Evolutionary conservation across 2,113 vertebrate genomes (phyloP).

Genomic region (Poecile atricapillus): DNA sequence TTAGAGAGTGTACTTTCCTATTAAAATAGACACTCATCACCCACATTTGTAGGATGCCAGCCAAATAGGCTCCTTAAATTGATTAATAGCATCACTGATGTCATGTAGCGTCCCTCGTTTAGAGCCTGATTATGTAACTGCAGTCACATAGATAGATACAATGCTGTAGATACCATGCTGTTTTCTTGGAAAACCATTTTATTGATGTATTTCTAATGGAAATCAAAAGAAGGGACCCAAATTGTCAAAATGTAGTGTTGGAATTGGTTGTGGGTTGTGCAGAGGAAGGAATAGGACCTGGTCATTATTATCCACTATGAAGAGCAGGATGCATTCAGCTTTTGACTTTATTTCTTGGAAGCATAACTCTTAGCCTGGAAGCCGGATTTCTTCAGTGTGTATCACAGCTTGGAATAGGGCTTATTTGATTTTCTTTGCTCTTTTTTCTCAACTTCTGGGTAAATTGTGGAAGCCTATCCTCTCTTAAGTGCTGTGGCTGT

Average conservation of each 20-base stretch:
- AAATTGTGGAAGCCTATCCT: neutral
- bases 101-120: neutral
- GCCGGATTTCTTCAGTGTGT: neutral
- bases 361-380: neutral
- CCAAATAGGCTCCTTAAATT: constrained; percentile 9
- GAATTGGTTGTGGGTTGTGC: neutral
- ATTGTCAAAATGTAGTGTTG: neutral
- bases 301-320: accelerated
- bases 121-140: neutral
- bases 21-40: neutral
- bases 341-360: neutral
- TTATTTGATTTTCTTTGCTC: neutral
- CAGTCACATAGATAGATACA: neutral
- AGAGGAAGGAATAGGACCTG: neutral
- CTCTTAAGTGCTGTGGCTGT: neutral
- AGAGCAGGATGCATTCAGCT: neutral
- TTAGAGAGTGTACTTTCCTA: neutral
- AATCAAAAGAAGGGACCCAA: neutral
- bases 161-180: neutral
- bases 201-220: neutral
- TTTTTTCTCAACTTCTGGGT: neutral
- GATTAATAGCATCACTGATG: neutral
- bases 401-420: neutral
- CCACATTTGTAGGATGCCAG: neutral
- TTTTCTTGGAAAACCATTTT: neutral